Evolutionary conservation across 2,797 vertebrate species (phyloP).

Genomic region (Capromys pilorides): DNA sequence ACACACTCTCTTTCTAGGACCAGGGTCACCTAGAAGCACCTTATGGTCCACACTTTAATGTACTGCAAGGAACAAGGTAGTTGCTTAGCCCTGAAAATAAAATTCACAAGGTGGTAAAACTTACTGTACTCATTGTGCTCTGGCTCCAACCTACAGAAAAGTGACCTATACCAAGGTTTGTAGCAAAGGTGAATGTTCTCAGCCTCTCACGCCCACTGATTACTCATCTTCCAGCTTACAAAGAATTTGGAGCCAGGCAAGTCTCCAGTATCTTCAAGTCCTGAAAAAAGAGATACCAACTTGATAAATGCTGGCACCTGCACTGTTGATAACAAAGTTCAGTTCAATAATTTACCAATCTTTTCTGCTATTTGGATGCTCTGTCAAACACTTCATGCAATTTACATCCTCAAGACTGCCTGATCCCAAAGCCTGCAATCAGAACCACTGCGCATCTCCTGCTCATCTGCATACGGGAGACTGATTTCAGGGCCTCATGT

Average conservation of each 20-base stretch:
- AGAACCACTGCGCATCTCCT: background rate
- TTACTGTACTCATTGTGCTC: slow-evolving; percentile 84
- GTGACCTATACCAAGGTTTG: background rate
- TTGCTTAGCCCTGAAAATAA: background rate
- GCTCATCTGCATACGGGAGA: background rate
- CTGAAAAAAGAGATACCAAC: slow-evolving; percentile 71
- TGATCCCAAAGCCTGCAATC: background rate
- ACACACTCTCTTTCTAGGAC: background rate
- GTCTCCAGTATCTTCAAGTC: slow-evolving; percentile 57
- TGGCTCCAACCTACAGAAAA: slow-evolving; percentile 27
- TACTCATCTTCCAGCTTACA: slow-evolving; percentile 39
- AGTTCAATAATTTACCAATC: background rate
- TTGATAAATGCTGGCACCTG: background rate
- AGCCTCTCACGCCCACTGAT: slow-evolving; percentile 33
- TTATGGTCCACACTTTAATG: fast-evolving
- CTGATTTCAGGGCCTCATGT: background rate
- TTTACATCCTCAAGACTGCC: background rate
- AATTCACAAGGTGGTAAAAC: slow-evolving; percentile 54
- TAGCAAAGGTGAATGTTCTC: background rate
- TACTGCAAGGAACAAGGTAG: background rate
- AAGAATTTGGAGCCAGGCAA: background rate
- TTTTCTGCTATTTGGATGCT: background rate
- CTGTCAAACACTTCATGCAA: background rate
- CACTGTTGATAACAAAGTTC: background rate
- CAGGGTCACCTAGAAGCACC: background rate